Conservation (phyloP, 2,797 vertebrate genomes). For the Hirundo rustica region DNA sequence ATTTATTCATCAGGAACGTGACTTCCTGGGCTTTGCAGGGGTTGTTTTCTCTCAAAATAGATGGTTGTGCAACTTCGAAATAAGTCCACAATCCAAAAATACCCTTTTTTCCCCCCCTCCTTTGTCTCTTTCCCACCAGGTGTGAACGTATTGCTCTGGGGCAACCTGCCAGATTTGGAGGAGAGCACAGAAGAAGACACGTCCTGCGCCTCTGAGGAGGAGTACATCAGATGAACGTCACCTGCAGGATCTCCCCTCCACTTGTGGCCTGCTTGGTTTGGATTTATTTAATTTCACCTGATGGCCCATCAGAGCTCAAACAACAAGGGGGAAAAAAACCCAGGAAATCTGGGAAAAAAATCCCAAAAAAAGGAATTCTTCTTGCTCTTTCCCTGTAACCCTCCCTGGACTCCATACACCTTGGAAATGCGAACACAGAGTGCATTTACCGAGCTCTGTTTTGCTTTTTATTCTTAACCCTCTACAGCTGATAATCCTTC, state of each 20-base stretch:
- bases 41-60: not conserved
- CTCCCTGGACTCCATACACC: not conserved
- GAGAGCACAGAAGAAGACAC: constrained; percentile 85
- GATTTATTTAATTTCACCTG: not conserved
- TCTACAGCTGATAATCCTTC: not conserved
- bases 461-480: not conserved
- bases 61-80: not conserved
- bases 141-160: constrained; percentile 91
- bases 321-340: not conserved
- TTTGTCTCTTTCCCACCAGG: constrained; percentile 74
- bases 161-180: constrained; percentile 91
- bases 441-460: not conserved
- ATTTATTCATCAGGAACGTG: not conserved
- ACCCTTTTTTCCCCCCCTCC: fast-evolving
- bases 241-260: not conserved
- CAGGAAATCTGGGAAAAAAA: not conserved
- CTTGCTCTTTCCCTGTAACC: not conserved
- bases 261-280: not conserved
- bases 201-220: constrained; percentile 84
- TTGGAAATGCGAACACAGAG: not conserved
- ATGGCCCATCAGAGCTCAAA: not conserved
- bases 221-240: constrained; percentile 84
- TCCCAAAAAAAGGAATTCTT: not conserved
- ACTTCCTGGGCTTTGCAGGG: not conserved
- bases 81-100: not conserved